Percentiles rank a stretch among this genome's conserved stretches.
Conservation (phyloP, 2,888 invertebrate genomes). For the Pristionchus mayeri region DNA sequence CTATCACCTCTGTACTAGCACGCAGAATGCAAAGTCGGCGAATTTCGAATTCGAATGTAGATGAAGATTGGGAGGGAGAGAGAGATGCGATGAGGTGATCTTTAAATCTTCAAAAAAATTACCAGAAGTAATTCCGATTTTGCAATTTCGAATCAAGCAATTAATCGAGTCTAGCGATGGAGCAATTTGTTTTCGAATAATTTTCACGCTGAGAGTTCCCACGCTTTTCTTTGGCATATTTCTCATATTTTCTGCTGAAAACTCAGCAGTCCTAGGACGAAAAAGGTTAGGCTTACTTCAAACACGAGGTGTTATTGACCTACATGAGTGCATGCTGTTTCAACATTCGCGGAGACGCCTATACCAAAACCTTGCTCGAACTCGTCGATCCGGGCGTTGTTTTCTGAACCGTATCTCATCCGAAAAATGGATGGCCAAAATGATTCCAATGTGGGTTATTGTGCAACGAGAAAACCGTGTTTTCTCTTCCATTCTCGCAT, state of each 20-base stretch:
- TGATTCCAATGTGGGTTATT: neutral
- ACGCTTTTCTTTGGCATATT: neutral
- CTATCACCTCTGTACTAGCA: too few relatives aligned
- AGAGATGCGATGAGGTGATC: neutral
- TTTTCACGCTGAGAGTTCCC: slow-evolving; percentile 3
- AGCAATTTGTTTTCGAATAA: too few relatives aligned
- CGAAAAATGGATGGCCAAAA: neutral
- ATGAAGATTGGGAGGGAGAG: neutral
- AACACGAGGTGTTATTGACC: too few relatives aligned
- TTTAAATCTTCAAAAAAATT: neutral
- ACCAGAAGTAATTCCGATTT: neutral
- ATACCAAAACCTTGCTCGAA: neutral
- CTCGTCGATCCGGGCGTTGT: neutral
- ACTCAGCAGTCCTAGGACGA: too few relatives aligned
- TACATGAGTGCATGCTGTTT: too few relatives aligned
- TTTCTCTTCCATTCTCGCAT: neutral
- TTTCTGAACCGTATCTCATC: neutral
- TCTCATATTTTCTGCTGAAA: neutral
- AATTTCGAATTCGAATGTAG: neutral
- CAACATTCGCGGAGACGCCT: too few relatives aligned
- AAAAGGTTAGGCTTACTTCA: too few relatives aligned
- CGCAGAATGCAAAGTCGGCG: too few relatives aligned
- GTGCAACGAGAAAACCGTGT: neutral
- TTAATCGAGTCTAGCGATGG: too few relatives aligned
- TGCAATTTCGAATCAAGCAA: neutral